These are phyloP conservation scores for Cyphomyrus discorhynchus DNA, from an alignment of 2,113 vertebrate genomes.

Conservation along the genomic window DNA sequence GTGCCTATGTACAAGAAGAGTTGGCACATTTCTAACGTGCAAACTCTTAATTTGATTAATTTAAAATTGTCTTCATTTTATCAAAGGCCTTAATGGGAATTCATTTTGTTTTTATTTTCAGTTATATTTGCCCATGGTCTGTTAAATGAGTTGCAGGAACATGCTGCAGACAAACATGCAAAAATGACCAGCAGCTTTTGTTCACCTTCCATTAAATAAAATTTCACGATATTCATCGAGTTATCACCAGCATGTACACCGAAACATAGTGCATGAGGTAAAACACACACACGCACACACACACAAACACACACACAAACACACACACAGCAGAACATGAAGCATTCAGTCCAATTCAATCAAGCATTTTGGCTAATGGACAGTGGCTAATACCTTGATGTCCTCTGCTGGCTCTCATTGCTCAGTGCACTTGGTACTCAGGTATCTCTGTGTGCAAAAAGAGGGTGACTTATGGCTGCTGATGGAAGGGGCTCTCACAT, in stretches of 20 bases:
- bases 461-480: neutral
- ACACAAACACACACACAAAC: neutral
- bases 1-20: neutral
- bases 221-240: neutral
- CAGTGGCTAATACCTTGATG: neutral
- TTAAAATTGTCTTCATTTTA: neutral
- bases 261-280: neutral
- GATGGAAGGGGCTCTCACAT: neutral
- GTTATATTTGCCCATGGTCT: conserved; percentile 39
- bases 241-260: neutral
- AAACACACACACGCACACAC: neutral
- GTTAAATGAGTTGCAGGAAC: conserved; percentile 49
- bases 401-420: neutral
- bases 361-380: neutral
- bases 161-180: conserved; percentile 42
- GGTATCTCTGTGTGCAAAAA: neutral
- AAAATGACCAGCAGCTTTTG: conserved; percentile 24
- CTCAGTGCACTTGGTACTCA: neutral
- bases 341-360: neutral
- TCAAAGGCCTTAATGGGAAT: neutral
- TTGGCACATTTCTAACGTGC: neutral
- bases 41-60: neutral
- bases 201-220: neutral
- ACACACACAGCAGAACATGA: neutral
- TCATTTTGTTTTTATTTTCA: neutral